These are phyloP conservation scores for Polyodon spathula DNA, from an alignment of 2,113 vertebrate species.

Conservation along the genomic window DNA sequence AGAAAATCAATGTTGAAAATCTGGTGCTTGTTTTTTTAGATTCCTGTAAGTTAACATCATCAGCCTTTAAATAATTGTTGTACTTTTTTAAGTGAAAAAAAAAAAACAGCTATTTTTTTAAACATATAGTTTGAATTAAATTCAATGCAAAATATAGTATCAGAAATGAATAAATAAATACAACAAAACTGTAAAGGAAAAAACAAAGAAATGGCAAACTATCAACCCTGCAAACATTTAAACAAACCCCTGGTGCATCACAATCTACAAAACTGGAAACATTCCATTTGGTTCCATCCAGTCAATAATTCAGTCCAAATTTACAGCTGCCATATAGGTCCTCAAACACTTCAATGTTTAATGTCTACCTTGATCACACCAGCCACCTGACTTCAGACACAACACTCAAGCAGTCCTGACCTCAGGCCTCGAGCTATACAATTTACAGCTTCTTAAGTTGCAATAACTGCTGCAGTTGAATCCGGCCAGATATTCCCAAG, in stretches of 20 bases:
- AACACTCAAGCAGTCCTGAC: conserved; percentile 56
- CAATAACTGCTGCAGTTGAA: conserved; percentile 41
- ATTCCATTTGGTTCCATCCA: conserved; percentile 56
- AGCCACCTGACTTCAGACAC: conserved; percentile 64
- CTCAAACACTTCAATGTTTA: conserved; percentile 56
- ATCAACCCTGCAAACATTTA: conserved; percentile 41
- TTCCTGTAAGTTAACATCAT: no score
- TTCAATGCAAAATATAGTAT: background rate
- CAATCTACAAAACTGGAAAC: conserved; percentile 57
- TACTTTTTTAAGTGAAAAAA: no score
- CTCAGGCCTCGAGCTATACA: conserved; percentile 55
- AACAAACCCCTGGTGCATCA: conserved; percentile 42
- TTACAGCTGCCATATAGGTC: conserved; percentile 60
- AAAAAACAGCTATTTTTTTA: no score
- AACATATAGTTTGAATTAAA: background rate
- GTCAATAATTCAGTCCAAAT: conserved; percentile 56
- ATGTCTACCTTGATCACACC: conserved; percentile 61
- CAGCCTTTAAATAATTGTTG: no score
- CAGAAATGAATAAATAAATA: conserved; percentile 5
- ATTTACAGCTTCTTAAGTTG: conserved; percentile 59
- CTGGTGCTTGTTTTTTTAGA: no score
- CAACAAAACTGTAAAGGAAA: background rate
- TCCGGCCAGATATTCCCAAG: conserved; percentile 32
- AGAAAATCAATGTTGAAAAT: no score
- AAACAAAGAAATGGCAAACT: conserved; percentile 24